These are phyloP conservation scores for Nothobranchius furzeri DNA, from an alignment of 2,113 vertebrate species.

Conservation along the genomic window DNA sequence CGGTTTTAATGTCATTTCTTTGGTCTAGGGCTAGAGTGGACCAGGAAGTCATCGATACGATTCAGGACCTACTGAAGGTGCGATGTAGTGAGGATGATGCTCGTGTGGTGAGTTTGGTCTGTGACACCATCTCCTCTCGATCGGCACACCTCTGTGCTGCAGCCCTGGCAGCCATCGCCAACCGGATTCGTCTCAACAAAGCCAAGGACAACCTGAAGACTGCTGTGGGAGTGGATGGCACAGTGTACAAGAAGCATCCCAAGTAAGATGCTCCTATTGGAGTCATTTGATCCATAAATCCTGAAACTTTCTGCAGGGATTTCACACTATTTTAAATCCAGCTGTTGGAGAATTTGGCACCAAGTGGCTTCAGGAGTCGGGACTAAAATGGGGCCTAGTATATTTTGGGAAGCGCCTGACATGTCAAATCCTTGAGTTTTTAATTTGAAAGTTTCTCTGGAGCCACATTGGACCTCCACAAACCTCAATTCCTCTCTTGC, in stretches of 20 bases:
- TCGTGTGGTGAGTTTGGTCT: constrained; percentile 73
- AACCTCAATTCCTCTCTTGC: neutral
- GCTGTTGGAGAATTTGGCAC: too few relatives aligned
- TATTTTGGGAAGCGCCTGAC: too few relatives aligned
- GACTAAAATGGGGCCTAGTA: too few relatives aligned
- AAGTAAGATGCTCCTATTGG: constrained; percentile 60
- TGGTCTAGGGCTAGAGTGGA: constrained; percentile 49
- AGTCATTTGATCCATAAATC: too few relatives aligned
- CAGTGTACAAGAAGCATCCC: constrained; percentile 72
- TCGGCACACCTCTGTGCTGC: constrained; percentile 79
- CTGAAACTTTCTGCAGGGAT: too few relatives aligned
- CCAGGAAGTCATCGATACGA: constrained; percentile 6
- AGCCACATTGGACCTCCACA: neutral
- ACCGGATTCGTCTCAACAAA: constrained; percentile 75
- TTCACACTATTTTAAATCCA: too few relatives aligned
- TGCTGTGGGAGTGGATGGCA: constrained; percentile 81
- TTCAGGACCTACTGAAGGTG: constrained; percentile 77
- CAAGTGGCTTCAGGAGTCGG: too few relatives aligned
- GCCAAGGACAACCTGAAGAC: constrained; percentile 52
- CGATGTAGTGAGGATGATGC: constrained; percentile 57
- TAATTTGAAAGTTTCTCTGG: too few relatives aligned
- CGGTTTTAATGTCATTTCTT: neutral
- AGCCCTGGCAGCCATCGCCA: constrained; percentile 80
- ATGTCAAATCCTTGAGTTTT: too few relatives aligned
- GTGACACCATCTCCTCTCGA: constrained; percentile 72